Evolutionary conservation across 1,140 invertebrate species (phyloP), one percentile per base, ranked within the genome.

Genomic region (Monochamus saltuarius): DNA sequence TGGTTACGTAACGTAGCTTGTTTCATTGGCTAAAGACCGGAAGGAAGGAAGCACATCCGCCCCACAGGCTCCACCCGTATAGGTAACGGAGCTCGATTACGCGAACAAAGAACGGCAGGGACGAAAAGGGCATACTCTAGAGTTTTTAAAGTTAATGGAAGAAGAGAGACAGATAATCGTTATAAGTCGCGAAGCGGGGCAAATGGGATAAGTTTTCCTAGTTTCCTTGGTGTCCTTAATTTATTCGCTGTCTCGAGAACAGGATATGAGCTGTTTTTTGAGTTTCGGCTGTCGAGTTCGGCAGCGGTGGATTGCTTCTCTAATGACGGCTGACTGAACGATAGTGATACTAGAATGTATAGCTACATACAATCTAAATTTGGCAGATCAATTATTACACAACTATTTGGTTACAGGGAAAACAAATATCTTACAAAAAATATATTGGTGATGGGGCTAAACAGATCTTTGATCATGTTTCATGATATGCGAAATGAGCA

Each of bases 1-100:
- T 56, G 45, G 53, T 56, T 56, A 56, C 53, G 53, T 56, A 56
- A 56, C 22, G n/a, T 11, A 43, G 53, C 40, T 11, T 36, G 22
- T 56, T 17, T 34, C 53, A 66, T 66, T 66, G 65, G 65, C 53
- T 60, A 66, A 66, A 62, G 13, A 61, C 61, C 65, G 65, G 65
- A 66, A 66, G 65, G 61, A 66, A 62, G 65, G 61, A 63, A 63
- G 52, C 16, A 37, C 43, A 29, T 61, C 57, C 65, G 55, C 61
- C 60, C 49, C 51, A 37, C 34, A 36, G 10, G 17, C 45, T 14
- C 45, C 16, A 10, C 56, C 35, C 22, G 14, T 16, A 37, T 51
- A 64, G 61, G 61, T 62, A 56, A 62, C 55, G 43, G 42, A 40
- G 50, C 45, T 62, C 60, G 47, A 62, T 62, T 62, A 62, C 14